Evolutionary conservation across 53 echinoderm and acorn worm genomes (phyloP).

Genomic region (Stichopus horrens): DNA sequence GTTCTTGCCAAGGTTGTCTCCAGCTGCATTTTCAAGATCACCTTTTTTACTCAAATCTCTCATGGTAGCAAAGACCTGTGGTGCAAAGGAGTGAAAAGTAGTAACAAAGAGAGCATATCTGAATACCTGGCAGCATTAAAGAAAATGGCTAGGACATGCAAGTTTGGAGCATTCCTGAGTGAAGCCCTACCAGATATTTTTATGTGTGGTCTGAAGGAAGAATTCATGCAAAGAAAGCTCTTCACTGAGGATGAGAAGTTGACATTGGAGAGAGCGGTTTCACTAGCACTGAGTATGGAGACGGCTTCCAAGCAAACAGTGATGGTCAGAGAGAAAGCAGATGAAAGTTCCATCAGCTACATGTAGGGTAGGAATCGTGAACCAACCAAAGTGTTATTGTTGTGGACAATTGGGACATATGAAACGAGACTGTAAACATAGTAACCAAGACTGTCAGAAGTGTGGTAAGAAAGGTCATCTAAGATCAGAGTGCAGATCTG

Average conservation of each 20-base stretch:
- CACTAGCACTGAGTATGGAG: not conserved
- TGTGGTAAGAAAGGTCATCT: constrained; percentile 9
- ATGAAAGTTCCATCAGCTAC: not conserved
- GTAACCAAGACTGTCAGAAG: not conserved
- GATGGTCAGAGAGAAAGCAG: not conserved
- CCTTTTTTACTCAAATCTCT: too few species aligned
- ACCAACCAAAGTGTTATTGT: constrained; percentile 3
- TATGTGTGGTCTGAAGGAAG: constrained; percentile 1
- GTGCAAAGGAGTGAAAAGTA: too few species aligned
- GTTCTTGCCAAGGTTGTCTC: too few species aligned
- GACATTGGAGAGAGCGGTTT: not conserved
- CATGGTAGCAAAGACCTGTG: too few species aligned
- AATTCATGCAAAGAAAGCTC: not conserved
- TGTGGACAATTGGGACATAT: constrained; percentile 12
- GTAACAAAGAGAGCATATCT: too few species aligned
- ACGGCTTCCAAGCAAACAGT: not conserved
- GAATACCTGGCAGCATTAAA: not conserved
- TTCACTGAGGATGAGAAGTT: not conserved
- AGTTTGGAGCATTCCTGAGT: too few species aligned
- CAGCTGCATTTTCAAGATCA: too few species aligned
- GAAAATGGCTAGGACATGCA: not conserved
- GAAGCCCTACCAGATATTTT: not conserved
- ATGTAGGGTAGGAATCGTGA: not conserved
- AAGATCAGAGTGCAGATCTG: not conserved
- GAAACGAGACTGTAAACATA: constrained; percentile 9